Evolutionary conservation across 2,797 vertebrate species (phyloP).

Genomic region (Mus minutoides): DNA sequence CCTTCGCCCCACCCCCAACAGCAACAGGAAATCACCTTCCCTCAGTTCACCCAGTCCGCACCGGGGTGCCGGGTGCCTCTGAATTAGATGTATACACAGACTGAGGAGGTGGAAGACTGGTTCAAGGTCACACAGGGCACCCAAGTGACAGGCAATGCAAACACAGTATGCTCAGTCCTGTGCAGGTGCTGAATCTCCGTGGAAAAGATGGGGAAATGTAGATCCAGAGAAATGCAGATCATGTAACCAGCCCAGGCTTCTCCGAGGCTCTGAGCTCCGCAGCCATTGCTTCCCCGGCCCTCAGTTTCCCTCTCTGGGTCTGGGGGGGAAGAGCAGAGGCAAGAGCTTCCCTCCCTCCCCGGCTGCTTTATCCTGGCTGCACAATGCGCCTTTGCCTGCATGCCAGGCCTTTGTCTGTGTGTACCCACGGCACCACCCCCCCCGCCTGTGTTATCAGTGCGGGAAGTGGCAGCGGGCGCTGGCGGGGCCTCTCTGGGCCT

Average conservation of each 20-base stretch:
- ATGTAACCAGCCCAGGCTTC: neutral
- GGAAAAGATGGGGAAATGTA: slow-evolving; percentile 19
- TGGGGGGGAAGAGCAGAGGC: neutral
- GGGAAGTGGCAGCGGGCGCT: slow-evolving; percentile 76
- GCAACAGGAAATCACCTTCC: neutral
- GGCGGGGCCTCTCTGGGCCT: slow-evolving; percentile 68
- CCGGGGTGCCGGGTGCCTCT: neutral
- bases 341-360: slow-evolving; percentile 21
- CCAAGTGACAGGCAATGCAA: neutral
- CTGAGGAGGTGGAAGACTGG: neutral
- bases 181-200: neutral
- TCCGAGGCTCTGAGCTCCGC: neutral
- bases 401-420: slow-evolving; percentile 56
- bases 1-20: neutral
- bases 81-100: neutral
- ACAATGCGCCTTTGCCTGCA: slow-evolving; percentile 65
- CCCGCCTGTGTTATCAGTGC: slow-evolving; percentile 83
- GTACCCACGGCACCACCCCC: slow-evolving; percentile 62
- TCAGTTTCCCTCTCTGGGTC: neutral
- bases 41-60: neutral
- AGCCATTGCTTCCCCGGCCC: neutral
- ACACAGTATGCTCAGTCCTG: neutral
- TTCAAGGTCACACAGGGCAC: neutral
- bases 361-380: slow-evolving; percentile 78
- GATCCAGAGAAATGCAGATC: neutral